Percentiles rank a stretch among this genome's conserved stretches.
Conservation (phyloP, 2,888 invertebrate genomes). For the Lasiommata megera region DNA sequence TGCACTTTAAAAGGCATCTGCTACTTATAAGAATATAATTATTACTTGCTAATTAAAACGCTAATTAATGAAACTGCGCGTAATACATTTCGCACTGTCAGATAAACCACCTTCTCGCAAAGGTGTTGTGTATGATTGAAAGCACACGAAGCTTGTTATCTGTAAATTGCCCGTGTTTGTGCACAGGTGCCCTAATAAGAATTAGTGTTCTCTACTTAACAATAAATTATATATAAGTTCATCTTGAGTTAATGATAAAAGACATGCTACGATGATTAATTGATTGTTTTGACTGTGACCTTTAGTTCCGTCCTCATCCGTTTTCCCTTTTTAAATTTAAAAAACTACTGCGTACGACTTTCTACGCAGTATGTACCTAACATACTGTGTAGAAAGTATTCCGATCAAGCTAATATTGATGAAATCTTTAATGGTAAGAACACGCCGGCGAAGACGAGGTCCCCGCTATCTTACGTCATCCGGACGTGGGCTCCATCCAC, state of each 20-base stretch:
- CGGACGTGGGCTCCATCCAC: too few relatives aligned
- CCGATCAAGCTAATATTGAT: too few relatives aligned
- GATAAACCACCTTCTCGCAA: slow-evolving; percentile 13
- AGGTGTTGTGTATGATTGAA: slow-evolving; percentile 24
- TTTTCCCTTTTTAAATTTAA: too few relatives aligned
- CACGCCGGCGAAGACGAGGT: too few relatives aligned
- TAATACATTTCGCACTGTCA: slow-evolving; percentile 21
- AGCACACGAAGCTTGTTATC: slow-evolving; percentile 7
- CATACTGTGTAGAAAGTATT: too few relatives aligned
- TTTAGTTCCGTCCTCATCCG: too few relatives aligned
- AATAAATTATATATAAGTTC: background rate
- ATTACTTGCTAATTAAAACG: slow-evolving; percentile 20
- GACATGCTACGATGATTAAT: background rate
- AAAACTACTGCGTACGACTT: too few relatives aligned
- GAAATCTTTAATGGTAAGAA: too few relatives aligned
- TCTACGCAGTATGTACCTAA: too few relatives aligned
- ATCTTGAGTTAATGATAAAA: background rate
- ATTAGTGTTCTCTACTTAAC: background rate
- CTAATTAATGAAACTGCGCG: slow-evolving; percentile 18
- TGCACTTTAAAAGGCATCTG: background rate
- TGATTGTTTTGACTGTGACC: too few relatives aligned
- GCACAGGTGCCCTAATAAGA: background rate
- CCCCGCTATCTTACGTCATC: too few relatives aligned
- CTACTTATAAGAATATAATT: background rate
- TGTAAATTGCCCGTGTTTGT: background rate